These are phyloP conservation scores for Papilio aristodemus DNA, from an alignment of 1,140 invertebrate genomes.

Conservation along the genomic window DNA sequence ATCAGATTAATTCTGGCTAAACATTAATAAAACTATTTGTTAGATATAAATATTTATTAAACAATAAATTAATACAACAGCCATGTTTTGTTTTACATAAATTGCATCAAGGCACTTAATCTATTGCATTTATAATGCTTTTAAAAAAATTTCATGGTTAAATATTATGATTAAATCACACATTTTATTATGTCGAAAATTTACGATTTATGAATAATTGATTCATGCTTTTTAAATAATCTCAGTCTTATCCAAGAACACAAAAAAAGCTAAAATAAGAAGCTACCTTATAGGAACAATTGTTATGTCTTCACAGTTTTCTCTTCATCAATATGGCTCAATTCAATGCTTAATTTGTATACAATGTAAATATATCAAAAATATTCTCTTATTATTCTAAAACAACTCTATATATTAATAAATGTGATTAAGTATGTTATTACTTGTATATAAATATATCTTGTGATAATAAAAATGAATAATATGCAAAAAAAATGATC, in stretches of 20 bases:
- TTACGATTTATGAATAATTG: neutral
- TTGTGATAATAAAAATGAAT: neutral
- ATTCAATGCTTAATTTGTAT: constrained; percentile 3
- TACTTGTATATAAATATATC: constrained; percentile 17
- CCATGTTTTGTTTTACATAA: constrained; percentile 3
- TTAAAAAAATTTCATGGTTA: constrained; percentile 40
- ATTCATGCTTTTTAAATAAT: constrained; percentile 4
- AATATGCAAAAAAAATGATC: neutral
- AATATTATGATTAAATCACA: constrained; percentile 35
- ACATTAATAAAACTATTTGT: too few species aligned
- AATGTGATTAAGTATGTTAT: neutral
- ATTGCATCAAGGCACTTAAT: constrained; percentile 23
- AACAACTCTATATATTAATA: constrained; percentile 1
- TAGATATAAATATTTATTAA: constrained; percentile 21
- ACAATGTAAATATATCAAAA: constrained; percentile 5
- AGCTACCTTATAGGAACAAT: constrained; percentile 15
- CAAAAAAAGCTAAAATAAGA: neutral
- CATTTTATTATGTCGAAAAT: constrained; percentile 34
- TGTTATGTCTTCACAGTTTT: constrained; percentile 3
- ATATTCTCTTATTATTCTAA: neutral
- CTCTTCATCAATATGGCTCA: neutral
- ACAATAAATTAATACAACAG: constrained; percentile 15
- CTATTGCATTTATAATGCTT: constrained; percentile 50
- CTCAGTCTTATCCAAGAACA: neutral
- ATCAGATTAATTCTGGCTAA: too few species aligned